A percentile compares a stretch with the other conserved stretches of the same genome.
phyloP scores from a whole-genome alignment of 2,888 invertebrate genomes.

The Drosophila lacicola region DNA sequence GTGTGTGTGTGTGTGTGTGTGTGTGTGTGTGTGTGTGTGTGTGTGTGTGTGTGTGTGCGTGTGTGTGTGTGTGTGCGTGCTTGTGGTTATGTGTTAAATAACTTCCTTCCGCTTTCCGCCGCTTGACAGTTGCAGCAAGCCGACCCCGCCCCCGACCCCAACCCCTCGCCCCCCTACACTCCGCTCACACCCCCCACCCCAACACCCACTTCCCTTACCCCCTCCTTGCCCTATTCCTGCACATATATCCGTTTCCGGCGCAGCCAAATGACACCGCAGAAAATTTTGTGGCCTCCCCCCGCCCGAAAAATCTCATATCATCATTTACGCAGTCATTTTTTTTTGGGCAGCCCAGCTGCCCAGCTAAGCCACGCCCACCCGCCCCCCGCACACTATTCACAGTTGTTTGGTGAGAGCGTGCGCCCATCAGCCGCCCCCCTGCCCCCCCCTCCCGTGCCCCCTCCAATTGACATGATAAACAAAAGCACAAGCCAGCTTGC shows the following conservation, averaged over 20 bases:
- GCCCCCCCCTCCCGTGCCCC: not conserved
- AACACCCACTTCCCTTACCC: too few species aligned
- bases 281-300: constrained; percentile 58
- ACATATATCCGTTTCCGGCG: constrained; percentile 66
- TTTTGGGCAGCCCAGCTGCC: constrained; percentile 46
- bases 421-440: not conserved
- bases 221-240: constrained; percentile 2
- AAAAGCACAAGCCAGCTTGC: constrained; percentile 66
- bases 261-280: constrained; percentile 73
- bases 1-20: constrained; percentile 32
- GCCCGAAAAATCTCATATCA: constrained; percentile 77
- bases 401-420: not conserved
- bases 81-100: constrained; percentile 69
- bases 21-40: not conserved
- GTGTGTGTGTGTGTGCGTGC: constrained; percentile 7
- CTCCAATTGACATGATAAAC: constrained; percentile 61
- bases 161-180: too few species aligned
- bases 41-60: constrained; percentile 28
- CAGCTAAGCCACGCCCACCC: not conserved
- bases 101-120: constrained; percentile 69
- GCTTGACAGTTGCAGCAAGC: constrained; percentile 46
- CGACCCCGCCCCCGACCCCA: not conserved
- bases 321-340: constrained; percentile 77
- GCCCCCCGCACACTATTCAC: not conserved
- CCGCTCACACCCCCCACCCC: too few species aligned